phyloP scores from a whole-genome alignment of 2,113 vertebrate species.

The Zeus faber region DNA sequence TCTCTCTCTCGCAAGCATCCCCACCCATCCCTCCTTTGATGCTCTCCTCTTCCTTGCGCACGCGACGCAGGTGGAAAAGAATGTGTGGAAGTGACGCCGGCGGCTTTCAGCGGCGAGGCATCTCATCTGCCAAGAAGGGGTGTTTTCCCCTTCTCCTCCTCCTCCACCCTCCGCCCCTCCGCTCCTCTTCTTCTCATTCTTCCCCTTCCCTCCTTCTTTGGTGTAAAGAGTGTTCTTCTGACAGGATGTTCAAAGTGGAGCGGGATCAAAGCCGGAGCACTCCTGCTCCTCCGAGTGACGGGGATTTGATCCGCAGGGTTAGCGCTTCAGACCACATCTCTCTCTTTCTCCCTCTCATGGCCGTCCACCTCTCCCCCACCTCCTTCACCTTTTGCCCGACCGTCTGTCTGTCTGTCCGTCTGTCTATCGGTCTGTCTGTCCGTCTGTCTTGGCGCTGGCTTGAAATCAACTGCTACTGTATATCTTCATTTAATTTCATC shows the following conservation, averaged over 20 bases:
- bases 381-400: constrained; percentile 5
- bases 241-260: constrained; percentile 75
- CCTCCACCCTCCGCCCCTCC: not conserved
- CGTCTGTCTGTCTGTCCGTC: no score
- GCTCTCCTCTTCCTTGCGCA: not conserved
- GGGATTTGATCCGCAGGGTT: constrained; percentile 56
- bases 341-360: constrained; percentile 20
- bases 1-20: not conserved
- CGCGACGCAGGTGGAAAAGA: no score
- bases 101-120: no score
- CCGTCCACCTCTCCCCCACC: constrained; percentile 8
- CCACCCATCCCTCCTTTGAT: not conserved
- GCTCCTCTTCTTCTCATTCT: not conserved
- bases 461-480: no score
- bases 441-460: no score
- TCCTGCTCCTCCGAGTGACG: constrained; percentile 52
- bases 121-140: no score
- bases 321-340: constrained; percentile 52
- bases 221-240: constrained; percentile 61
- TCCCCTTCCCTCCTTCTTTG: constrained; percentile 24
- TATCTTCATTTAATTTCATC: no score
- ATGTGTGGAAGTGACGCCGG: no score
- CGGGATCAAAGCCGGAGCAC: constrained; percentile 69
- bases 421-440: no score
- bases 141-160: not conserved